Base-by-base conservation (phyloP, 2,888 invertebrate genomes). In the Drosophila merina region DNA sequence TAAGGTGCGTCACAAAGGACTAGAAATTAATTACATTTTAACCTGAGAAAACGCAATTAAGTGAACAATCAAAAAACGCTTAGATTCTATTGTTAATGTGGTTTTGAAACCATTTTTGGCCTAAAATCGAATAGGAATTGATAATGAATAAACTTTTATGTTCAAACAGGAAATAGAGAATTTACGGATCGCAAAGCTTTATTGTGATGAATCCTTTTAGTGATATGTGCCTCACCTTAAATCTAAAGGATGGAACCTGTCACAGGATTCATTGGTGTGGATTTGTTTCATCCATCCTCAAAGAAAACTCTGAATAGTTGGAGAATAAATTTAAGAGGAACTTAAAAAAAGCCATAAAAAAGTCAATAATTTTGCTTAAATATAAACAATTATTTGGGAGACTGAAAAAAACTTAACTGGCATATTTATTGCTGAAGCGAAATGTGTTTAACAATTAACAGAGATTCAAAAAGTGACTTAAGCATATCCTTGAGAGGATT, bases 391-490 rank as follows among this genome's bases (percentile, higher is more conserved):
- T n/a, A 6, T 36, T 36, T 36, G 36, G 36, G n/a, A n/a, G 12
- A 36, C n/a, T 2, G n/a, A 33, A 36, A n/a, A n/a, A 36, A 36
- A 36, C 36, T n/a, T n/a, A 36, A 36, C n/a, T 36, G 5, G 52
- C 38, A 67, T 47, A 54, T 38, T 68, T 55, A 64, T 47, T 64
- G 38, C 26, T 31, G 28, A 30, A 25, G 20, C 9, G 54, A 45
- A n/a, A 47, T 6, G 45, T 50, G 68, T 26, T 38, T 26, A 67
- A 54, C 68, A 55, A 66, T 51, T 25, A 66, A 51, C 25, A 36
- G 64, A 36, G 44, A 52, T 64, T 52, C 12, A n/a, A 52, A 36
- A 38, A 26, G 38, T 54, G 45, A 47, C n/a, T 55, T 14, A 55
- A 31, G 67, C 64, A 12, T 9, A 49, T 49, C 49, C 49, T 20